Percentiles rank a stretch among this genome's conserved stretches.
Evolutionary conservation across 2,888 invertebrate species (phyloP).

Genomic region (Stenodera caucasica): DNA sequence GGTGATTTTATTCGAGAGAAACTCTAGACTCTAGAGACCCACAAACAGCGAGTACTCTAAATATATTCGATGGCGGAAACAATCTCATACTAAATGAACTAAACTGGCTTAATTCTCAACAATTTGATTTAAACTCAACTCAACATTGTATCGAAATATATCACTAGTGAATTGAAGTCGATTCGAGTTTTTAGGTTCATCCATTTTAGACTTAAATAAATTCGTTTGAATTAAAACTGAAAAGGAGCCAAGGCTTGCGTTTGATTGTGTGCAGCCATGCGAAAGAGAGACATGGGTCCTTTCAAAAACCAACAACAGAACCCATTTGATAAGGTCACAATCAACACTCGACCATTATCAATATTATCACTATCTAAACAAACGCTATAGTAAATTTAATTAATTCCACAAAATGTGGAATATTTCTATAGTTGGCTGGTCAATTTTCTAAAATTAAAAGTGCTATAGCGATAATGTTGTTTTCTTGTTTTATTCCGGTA

Average conservation of each 20-base stretch:
- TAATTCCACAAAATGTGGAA: not conserved
- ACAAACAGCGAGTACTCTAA: not conserved
- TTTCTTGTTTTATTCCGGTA: not conserved
- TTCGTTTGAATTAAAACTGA: conserved; percentile 1
- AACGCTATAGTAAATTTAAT: not conserved
- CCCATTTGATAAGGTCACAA: not conserved
- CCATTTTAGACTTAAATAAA: not conserved
- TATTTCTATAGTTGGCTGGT: not conserved
- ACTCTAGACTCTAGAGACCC: not conserved
- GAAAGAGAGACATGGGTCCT: not conserved
- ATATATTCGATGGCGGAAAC: conserved; percentile 28
- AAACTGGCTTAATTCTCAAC: conserved; percentile 32
- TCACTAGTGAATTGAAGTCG: too few species aligned
- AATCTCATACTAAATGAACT: conserved; percentile 35
- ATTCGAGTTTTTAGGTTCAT: too few species aligned
- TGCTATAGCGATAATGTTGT: not conserved
- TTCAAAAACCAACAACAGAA: not conserved
- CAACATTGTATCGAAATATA: too few species aligned
- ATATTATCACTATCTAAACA: not conserved
- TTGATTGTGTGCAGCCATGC: conserved; percentile 2
- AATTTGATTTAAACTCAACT: conserved; percentile 24
- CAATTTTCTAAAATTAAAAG: too few species aligned
- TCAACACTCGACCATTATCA: not conserved
- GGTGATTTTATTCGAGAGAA: conserved; percentile 3
- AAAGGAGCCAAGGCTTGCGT: not conserved